Base-by-base conservation (phyloP, 2,113 vertebrate species). In the Triplophysa tibetana region DNA sequence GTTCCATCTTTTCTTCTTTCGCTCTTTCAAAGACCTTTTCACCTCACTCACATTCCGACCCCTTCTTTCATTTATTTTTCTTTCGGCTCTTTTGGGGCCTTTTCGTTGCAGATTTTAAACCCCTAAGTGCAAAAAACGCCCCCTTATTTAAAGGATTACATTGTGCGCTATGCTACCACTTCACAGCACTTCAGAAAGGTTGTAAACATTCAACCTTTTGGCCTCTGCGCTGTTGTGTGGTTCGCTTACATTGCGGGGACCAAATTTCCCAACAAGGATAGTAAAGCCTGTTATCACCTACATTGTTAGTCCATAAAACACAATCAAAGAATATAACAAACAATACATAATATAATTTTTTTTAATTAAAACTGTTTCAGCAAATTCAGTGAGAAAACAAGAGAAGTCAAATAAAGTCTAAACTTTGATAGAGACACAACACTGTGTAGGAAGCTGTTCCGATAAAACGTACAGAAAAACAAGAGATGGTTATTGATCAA, bases 1-100 rank as follows among this genome's bases (percentile, higher is more conserved):
- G 17, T 63, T 69, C 33, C 66, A 66, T 76, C 23, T 73, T 75
- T 50, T 80, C 60, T 54, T 70, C 9, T 79, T 17, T 56, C 81
- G 43, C 73, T 68, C 33, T 54, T 56, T 64, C 24, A 52, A n/a
- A 70, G 70, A 65, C 68, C 72, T 64, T 83, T 85, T 83, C 52
- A 74, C 66, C 70, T 45, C 65, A 67, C 75, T 74, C 38, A 41
- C 67, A 64, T 82, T 66, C 73, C 76, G 66, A 68, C 24, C 79
- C 64, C 50, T 54, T 63, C 48, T 77, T 77, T 61, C 43, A 56
- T 75, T 73, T 66, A 16, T 60, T 29, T 52, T 52, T 43, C 66
- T 70, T 70, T 70, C 56, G 50, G 80, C 75, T 60, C 72, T 79
- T 77, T 50, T 67, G 73, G 56, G 70, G 24, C 68, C 67, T 75